Conservation (phyloP, 2,797 vertebrate species). For the Perdix hodgsoniae region DNA sequence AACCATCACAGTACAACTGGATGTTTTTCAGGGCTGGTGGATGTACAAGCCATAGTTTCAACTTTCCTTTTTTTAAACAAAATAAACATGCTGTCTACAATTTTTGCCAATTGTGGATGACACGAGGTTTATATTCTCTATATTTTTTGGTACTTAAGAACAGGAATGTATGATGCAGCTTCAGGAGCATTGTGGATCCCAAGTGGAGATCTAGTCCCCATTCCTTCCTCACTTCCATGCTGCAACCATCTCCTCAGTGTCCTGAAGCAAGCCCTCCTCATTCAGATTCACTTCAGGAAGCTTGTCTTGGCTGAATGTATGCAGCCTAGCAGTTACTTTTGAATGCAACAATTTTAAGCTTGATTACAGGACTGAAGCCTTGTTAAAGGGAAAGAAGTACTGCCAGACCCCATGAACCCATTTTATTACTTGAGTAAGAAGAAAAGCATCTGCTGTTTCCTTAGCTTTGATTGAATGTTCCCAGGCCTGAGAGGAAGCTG, state of each 20-base stretch:
- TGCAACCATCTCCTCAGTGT: not conserved
- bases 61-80: not conserved
- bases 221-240: not conserved
- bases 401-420: not conserved
- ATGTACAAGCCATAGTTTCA: not conserved
- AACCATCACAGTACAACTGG: not conserved
- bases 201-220: not conserved
- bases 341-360: not conserved
- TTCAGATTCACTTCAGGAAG: not conserved
- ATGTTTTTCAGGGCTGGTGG: not conserved
- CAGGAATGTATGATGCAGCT: not conserved
- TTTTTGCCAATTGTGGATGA: not conserved
- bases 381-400: not conserved
- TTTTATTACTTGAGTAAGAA: not conserved
- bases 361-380: not conserved
- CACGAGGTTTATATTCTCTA: not conserved
- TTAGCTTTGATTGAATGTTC: not conserved
- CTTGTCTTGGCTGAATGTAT: not conserved
- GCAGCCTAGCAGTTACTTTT: not conserved
- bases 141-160: not conserved
- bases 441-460: not conserved
- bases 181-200: not conserved
- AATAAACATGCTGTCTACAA: fast-evolving
- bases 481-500: not conserved
- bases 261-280: not conserved